Evolutionary conservation across 2,797 vertebrate species (phyloP).

Genomic region (Yasuhikotakia modesta): DNA sequence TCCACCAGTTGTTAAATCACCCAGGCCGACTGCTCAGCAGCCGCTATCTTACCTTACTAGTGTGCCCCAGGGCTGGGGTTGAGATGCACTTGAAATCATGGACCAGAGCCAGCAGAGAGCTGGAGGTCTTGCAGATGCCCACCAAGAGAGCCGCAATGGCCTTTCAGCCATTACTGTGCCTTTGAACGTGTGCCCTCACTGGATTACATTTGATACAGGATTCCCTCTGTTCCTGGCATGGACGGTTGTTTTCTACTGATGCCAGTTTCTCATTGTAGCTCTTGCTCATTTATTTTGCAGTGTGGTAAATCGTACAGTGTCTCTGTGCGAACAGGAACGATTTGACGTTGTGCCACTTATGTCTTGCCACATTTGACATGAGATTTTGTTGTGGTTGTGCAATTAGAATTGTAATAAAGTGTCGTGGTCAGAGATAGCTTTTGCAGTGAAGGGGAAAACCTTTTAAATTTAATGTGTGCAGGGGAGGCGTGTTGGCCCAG

Average conservation of each 20-base stretch:
- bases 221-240: conserved; percentile 59
- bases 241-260: conserved; percentile 54
- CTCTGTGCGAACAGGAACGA: conserved; percentile 67
- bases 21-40: conserved; percentile 60
- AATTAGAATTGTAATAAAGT: conserved; percentile 62
- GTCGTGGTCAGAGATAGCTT: conserved; percentile 57
- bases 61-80: conserved; percentile 60
- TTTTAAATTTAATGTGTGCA: conserved; percentile 23
- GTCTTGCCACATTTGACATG: no score
- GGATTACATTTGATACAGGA: conserved; percentile 60
- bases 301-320: conserved; percentile 68
- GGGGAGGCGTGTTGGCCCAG: conserved; percentile 8
- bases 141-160: conserved; percentile 55
- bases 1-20: conserved; percentile 65
- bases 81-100: conserved; percentile 61
- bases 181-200: conserved; percentile 64
- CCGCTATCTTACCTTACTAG: conserved; percentile 62
- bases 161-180: conserved; percentile 56
- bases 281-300: conserved; percentile 69
- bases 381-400: conserved; percentile 67
- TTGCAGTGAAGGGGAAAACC: conserved; percentile 16
- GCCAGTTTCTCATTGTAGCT: conserved; percentile 59
- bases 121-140: conserved; percentile 57
- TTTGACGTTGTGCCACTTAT: conserved; percentile 79
- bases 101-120: conserved; percentile 63